Evolutionary conservation across 1,140 invertebrate species (phyloP), one percentile per base, ranked within the genome.

Genomic region (Scaptomyza hsui): DNA sequence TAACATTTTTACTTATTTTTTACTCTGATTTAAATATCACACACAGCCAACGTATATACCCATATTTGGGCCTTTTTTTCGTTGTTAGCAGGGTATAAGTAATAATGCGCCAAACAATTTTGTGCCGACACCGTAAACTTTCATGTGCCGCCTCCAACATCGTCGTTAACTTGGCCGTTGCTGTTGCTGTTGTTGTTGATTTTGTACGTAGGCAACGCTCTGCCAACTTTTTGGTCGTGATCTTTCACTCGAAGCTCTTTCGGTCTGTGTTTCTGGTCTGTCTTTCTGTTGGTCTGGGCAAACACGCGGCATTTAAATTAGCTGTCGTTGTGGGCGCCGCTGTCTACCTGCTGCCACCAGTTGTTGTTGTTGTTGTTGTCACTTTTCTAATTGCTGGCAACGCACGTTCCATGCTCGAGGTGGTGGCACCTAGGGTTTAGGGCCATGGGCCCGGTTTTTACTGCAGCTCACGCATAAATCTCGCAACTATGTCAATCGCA

Each of bases 401-500:
- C 53, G 67, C 81, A 88, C 71, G 71, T 73, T 73, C 82, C 70
- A 32, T 77, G 41, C 65, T 51, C 35, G 35, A 42, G 72, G 55
- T 42, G 59, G 53, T 12, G 21, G 60, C 24, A n/a, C 39, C 4
- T 37, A 32, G 69, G 61, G 69, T 24, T 24, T 60, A 52, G 71
- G 64, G 42, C 19, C 39, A 49, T 12, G 53, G 48, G 49, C 48
- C 41, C 53, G 61, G 45, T 73, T 81, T 71, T 52, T 49, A 65
- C 57, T 65, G 53, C 47, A 77, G 63, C 49, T 61, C 82, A 89
- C 78, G 78, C 82, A 88, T 88, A 88, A 88, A 89, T 88, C 82
- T 88, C 83, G 75, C 78, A 73, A 88, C 78, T 89, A 82, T 89
- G 82, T 88, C 82, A 88, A 88, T 88, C 82, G 82, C 78, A 88